These are phyloP conservation scores for cattle (Bos taurus) DNA, from an alignment of 2,113 vertebrate genomes.

Conservation along the genomic window DNA sequence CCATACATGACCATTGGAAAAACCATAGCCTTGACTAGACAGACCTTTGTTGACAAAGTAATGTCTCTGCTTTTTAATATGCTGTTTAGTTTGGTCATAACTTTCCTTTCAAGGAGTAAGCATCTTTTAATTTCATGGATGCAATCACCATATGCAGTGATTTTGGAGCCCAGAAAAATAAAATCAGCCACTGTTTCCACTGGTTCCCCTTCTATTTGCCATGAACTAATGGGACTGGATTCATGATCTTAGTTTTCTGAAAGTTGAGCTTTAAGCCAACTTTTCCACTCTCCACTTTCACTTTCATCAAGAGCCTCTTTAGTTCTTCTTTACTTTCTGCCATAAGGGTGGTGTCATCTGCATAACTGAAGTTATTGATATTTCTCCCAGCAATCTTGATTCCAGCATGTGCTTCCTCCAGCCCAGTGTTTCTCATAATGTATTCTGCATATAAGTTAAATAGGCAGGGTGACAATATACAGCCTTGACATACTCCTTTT, in stretches of 20 bases:
- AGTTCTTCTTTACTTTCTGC: neutral
- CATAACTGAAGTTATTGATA: too few species aligned
- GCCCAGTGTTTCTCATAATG: neutral
- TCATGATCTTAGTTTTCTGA: neutral
- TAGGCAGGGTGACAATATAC: neutral
- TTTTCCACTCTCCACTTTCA: neutral
- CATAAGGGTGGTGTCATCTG: neutral
- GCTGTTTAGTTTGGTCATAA: neutral
- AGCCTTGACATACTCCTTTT: neutral
- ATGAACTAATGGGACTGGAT: neutral
- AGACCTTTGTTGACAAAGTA: neutral
- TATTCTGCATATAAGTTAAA: neutral
- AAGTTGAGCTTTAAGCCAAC: neutral
- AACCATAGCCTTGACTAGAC: neutral
- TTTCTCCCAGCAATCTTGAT: neutral
- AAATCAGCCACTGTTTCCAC: neutral
- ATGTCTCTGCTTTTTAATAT: neutral
- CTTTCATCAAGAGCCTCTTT: neutral
- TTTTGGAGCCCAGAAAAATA: neutral
- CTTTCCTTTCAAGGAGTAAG: neutral
- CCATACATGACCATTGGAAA: neutral
- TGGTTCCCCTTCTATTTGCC: neutral
- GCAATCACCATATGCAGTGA: neutral
- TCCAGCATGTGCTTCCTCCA: neutral
- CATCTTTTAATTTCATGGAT: neutral